These are phyloP conservation scores for Scelioninae gen. 1 DNA, from an alignment of 2,888 invertebrate species.

Conservation along the genomic window DNA sequence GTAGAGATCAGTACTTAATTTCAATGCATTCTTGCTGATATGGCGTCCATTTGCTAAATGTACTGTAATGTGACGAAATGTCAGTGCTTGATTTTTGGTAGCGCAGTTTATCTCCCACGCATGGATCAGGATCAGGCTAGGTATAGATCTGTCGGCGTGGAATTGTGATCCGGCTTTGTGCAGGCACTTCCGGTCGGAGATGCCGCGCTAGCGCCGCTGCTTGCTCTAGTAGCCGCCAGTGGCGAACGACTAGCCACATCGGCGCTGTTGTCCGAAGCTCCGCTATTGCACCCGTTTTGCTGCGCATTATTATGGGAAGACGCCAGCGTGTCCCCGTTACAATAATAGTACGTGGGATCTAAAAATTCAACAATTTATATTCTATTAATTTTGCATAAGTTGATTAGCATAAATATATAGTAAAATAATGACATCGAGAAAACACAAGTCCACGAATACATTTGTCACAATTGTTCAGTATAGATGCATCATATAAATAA, in stretches of 20 bases:
- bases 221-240: slow-evolving; percentile 89
- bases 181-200: slow-evolving; percentile 90
- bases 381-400: no score
- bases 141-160: slow-evolving; percentile 82
- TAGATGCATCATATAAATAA: no score
- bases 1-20: slow-evolving; percentile 82
- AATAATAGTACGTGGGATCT: slow-evolving; percentile 89
- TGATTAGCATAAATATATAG: no score
- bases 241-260: slow-evolving; percentile 89
- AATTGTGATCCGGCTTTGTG: slow-evolving; percentile 86
- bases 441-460: no score
- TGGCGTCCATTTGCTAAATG: slow-evolving; percentile 79
- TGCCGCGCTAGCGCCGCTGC: slow-evolving; percentile 89
- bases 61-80: slow-evolving; percentile 44
- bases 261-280: slow-evolving; percentile 80
- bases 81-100: slow-evolving; percentile 53
- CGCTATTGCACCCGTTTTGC: slow-evolving; percentile 79
- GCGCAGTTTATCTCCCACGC: slow-evolving; percentile 62
- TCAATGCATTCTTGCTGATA: slow-evolving; percentile 80
- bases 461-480: no score
- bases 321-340: slow-evolving; percentile 85
- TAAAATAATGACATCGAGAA: no score
- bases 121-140: slow-evolving; percentile 78
- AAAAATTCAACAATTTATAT: no score
- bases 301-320: slow-evolving; percentile 83